Evolutionary conservation across 1,140 invertebrate species (phyloP).

Genomic region (Himalopsyche phryganea): DNA sequence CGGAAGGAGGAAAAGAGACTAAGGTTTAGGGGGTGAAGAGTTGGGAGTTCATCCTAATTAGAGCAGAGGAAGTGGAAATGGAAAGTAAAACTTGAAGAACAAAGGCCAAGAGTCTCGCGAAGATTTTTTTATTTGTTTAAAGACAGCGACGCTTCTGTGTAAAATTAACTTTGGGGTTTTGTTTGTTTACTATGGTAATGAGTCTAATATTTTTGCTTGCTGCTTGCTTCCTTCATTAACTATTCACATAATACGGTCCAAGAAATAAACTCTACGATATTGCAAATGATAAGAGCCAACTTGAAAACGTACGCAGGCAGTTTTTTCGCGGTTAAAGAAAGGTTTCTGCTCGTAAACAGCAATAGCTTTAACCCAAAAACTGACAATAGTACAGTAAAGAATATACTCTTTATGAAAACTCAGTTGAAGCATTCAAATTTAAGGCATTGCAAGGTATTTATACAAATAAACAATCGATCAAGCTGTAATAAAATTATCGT

Average conservation of each 20-base stretch:
- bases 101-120: slow-evolving; percentile 14
- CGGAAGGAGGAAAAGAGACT: background rate
- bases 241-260: background rate
- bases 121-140: slow-evolving; percentile 13
- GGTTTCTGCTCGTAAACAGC: no score
- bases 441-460: no score
- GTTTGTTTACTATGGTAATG: slow-evolving; percentile 23
- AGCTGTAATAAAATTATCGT: no score
- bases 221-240: background rate
- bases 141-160: slow-evolving; percentile 7
- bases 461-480: no score
- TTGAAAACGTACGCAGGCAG: no score
- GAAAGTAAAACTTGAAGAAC: slow-evolving; percentile 27
- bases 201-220: slow-evolving; percentile 8
- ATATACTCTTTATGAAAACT: no score
- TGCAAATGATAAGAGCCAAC: no score
- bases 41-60: slow-evolving; percentile 20
- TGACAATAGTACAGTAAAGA: no score
- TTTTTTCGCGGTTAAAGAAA: no score
- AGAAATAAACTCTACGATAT: background rate
- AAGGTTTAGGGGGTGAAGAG: background rate
- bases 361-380: no score
- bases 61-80: slow-evolving; percentile 25
- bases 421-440: no score
- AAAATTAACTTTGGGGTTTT: slow-evolving; percentile 19